phyloP scores from a whole-genome alignment of 2,797 vertebrate species.

The Anguilla megastoma region DNA sequence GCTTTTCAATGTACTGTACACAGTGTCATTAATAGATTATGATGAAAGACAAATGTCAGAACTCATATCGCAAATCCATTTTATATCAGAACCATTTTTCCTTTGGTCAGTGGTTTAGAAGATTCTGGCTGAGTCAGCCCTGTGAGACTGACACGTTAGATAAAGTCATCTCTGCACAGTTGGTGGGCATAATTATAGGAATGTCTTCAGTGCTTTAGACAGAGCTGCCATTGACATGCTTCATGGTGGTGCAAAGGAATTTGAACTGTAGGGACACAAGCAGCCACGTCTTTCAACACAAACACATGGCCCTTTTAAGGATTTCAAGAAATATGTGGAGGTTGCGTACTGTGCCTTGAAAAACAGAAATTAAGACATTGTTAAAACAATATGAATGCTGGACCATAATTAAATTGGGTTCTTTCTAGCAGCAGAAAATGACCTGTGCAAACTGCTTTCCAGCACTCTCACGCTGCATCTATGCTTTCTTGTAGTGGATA shows the following conservation, averaged over 20 bases:
- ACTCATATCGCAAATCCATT: background rate
- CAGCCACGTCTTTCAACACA: background rate
- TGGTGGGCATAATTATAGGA: background rate
- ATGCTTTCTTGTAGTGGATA: background rate
- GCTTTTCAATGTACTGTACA: background rate
- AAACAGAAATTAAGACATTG: background rate
- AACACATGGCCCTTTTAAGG: background rate
- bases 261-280: background rate
- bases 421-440: background rate
- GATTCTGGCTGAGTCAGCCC: background rate
- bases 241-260: background rate
- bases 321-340: background rate
- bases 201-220: background rate
- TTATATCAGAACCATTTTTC: background rate
- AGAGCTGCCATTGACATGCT: background rate
- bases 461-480: background rate
- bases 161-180: background rate
- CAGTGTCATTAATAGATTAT: background rate
- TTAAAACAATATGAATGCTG: slow-evolving; percentile 1
- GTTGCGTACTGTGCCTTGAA: background rate
- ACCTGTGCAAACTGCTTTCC: background rate
- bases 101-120: slow-evolving; percentile 9
- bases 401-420: background rate
- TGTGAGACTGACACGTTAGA: background rate
- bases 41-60: background rate